phyloP scores from a whole-genome alignment of 2,113 vertebrate species.

The Numida meleagris region DNA sequence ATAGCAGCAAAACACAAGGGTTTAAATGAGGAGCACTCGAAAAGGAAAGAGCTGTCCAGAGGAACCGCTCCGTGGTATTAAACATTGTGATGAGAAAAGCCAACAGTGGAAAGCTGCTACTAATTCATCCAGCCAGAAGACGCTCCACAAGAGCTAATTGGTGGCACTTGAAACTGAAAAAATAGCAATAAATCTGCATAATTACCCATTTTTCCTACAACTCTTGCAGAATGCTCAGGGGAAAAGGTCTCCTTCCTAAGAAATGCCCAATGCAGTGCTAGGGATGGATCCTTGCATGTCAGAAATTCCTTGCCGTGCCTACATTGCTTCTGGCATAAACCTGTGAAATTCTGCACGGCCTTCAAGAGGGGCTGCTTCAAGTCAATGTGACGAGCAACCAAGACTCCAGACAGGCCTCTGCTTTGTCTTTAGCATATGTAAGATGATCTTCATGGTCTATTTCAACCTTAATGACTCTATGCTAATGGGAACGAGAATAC shows the following conservation, averaged over 20 bases:
- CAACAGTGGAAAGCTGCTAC: background rate
- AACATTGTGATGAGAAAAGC: background rate
- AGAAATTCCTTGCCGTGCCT: background rate
- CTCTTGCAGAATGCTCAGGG: background rate
- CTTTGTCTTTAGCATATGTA: background rate
- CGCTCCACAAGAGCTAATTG: background rate
- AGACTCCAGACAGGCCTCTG: background rate
- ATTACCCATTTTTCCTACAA: background rate
- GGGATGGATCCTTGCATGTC: too few species aligned
- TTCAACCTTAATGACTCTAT: too few species aligned
- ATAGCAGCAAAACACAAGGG: background rate
- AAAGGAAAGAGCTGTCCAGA: background rate
- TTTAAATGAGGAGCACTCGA: rapidly evolving
- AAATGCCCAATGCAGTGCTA: rapidly evolving
- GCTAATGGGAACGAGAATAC: background rate
- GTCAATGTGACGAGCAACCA: background rate
- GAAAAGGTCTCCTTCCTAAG: background rate
- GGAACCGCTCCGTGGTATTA: background rate
- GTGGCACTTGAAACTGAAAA: background rate
- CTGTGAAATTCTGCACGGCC: background rate
- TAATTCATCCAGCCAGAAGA: background rate
- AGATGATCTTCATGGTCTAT: too few species aligned
- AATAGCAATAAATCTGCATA: background rate
- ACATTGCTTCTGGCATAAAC: background rate
- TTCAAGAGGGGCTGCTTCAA: background rate